phyloP scores from a whole-genome alignment of 1,140 invertebrate species.

The Ceratosolen fusciceps region DNA sequence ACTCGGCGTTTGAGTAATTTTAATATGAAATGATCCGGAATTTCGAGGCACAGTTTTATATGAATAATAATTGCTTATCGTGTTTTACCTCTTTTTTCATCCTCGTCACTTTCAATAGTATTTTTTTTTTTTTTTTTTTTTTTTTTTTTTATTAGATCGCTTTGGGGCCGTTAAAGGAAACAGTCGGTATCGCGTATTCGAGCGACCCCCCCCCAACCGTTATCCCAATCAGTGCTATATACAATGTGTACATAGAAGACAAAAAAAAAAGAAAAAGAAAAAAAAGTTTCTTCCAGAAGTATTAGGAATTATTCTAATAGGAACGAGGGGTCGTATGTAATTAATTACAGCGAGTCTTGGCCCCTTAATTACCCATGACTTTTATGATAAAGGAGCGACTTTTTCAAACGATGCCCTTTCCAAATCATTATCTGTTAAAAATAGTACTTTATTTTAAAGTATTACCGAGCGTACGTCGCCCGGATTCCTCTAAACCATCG shows the following conservation, averaged over 20 bases:
- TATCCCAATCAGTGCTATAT: too few relatives aligned
- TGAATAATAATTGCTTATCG: not conserved
- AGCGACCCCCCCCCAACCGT: too few relatives aligned
- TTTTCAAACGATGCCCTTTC: constrained; percentile 14
- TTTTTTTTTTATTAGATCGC: not conserved
- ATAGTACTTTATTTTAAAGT: constrained; percentile 14
- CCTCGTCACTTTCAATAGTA: not conserved
- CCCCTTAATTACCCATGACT: too few relatives aligned
- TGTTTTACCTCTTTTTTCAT: not conserved
- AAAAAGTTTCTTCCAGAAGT: too few relatives aligned
- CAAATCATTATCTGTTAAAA: constrained; percentile 39
- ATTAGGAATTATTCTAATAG: too few relatives aligned
- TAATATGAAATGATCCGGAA: not conserved
- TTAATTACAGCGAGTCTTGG: too few relatives aligned
- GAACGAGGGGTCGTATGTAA: too few relatives aligned
- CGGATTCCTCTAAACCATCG: too few relatives aligned
- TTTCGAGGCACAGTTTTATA: constrained; percentile 6
- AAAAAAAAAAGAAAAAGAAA: too few relatives aligned
- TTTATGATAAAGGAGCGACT: too few relatives aligned
- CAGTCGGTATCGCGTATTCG: too few relatives aligned
- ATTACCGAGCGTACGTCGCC: not conserved
- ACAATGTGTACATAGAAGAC: too few relatives aligned
- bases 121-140: not conserved
- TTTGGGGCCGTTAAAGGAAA: not conserved
- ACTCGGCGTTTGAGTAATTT: constrained; percentile 14